These are phyloP conservation scores for Pachyseris speciosa DNA, from an alignment of 64 coral and sea anemone genomes.

Conservation along the genomic window DNA sequence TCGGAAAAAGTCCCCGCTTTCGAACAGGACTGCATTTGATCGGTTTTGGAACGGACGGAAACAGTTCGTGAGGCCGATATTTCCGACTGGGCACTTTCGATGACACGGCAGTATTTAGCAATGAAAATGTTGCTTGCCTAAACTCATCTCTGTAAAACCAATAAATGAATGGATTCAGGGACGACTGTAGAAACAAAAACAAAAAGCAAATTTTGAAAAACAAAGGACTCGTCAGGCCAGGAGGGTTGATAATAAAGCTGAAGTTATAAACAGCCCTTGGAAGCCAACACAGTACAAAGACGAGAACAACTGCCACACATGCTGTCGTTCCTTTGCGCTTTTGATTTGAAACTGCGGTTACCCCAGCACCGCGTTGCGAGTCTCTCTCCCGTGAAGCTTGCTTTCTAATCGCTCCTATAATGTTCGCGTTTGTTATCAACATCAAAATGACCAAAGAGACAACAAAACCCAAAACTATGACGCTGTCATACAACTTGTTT, in stretches of 20 bases:
- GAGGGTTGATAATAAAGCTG: conserved; percentile 4
- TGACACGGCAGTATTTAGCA: background rate
- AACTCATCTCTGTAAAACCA: conserved; percentile 79
- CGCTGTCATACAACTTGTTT: conserved; percentile 68
- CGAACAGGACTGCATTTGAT: background rate
- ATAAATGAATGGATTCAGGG: conserved; percentile 63
- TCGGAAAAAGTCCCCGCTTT: too few relatives aligned
- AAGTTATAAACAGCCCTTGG: conserved; percentile 65
- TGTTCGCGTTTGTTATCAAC: conserved; percentile 41
- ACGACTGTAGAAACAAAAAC: conserved; percentile 72
- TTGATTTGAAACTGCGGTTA: background rate
- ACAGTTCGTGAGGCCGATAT: background rate
- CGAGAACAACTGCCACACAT: conserved; percentile 39
- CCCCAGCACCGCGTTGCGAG: too few relatives aligned
- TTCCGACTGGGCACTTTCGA: background rate
- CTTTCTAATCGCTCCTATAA: conserved; percentile 47
- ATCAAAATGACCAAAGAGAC: conserved; percentile 51
- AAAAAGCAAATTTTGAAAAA: conserved; percentile 59
- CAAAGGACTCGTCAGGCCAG: conserved; percentile 23
- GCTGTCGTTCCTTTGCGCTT: conserved; percentile 63
- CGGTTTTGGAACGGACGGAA: background rate
- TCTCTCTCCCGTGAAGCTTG: background rate
- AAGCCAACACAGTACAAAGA: conserved; percentile 80
- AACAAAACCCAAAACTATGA: conserved; percentile 44
- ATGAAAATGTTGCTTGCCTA: conserved; percentile 28